Base-by-base conservation (phyloP, 2,113 vertebrate species). In the Dicentrarchus labrax region DNA sequence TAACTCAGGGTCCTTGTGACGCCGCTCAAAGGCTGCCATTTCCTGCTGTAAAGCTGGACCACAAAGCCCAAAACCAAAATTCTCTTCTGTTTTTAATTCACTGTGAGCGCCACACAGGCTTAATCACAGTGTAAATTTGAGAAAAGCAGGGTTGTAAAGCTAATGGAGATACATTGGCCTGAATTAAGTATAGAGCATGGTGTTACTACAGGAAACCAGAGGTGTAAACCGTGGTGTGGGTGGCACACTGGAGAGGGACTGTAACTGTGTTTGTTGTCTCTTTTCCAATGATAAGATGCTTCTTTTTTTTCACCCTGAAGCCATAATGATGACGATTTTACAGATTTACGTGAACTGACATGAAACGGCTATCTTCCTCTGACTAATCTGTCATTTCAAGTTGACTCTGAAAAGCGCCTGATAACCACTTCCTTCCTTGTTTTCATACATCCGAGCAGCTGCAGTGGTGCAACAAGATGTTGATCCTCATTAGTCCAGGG, bases 361-460 rank as follows among this genome's bases (percentile, higher is more conserved):
- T 9, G 3, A 74, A 51, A 5, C 68, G 8, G 21, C 38, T 3
- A 5, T 69, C 47, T 68, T 51, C 19, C 22, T 66, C 22, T 38
- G 30, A 21, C 41, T 67, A 4, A 57, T 72, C 75, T 36, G 57
- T 79, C 3, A 60, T 48, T 38, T 57, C 45, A 65, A 69, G 71
- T 68, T 78, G 30, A 75, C 87, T 80, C 78, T 2, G 50, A 83
- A 72, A 74, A 53, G 47, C 76, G 54, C 74, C 68, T 87, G 66
- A 69, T 82, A 86, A 94, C 94, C 94, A 93, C 95, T 92, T 94
- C 94, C 95, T 95, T 93, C 92, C 91, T 84, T 82, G 45, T 74
- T 64, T 56, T 57, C 15, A 50, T 56, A 75, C 70, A 78, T 79
- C 78, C 1, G 36, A 76, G 75, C 66, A 67, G 54, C 77, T 92